Percentiles rank a stretch among this genome's conserved stretches.
Conservation (phyloP, 2,888 invertebrate species). For the Oligia latruncula region DNA sequence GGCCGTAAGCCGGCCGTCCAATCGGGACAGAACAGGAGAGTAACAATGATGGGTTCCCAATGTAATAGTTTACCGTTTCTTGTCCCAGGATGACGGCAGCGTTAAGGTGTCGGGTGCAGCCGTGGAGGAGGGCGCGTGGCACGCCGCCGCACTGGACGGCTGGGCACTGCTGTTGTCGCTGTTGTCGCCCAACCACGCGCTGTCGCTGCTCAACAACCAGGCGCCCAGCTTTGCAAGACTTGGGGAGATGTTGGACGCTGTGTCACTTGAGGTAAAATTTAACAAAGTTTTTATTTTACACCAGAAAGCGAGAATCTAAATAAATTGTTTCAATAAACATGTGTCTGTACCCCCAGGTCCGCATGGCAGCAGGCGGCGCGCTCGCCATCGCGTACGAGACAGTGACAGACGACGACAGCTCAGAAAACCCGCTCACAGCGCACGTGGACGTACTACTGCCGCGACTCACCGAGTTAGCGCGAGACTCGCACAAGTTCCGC, state of each 20-base stretch:
- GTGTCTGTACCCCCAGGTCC: slow-evolving; percentile 78
- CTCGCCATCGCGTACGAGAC: slow-evolving; percentile 25
- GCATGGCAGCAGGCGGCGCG: slow-evolving; percentile 93
- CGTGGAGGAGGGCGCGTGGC: slow-evolving; percentile 92
- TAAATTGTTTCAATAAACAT: background rate
- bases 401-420: slow-evolving; percentile 92
- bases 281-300: background rate
- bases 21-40: no score
- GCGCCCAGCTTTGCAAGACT: slow-evolving; percentile 78
- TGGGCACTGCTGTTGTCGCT: slow-evolving; percentile 97
- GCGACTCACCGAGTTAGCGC: slow-evolving; percentile 94
- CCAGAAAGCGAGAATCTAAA: background rate
- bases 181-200: slow-evolving; percentile 92
- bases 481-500: slow-evolving; percentile 97
- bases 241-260: slow-evolving; percentile 91
- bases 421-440: slow-evolving; percentile 89
- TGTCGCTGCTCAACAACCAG: slow-evolving; percentile 85
- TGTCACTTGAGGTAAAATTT: slow-evolving; percentile 70
- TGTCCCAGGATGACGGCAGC: slow-evolving; percentile 92
- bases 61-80: background rate
- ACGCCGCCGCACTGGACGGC: slow-evolving; percentile 95
- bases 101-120: slow-evolving; percentile 90
- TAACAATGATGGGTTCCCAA: background rate
- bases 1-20: background rate
- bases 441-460: slow-evolving; percentile 90